Conservation (phyloP, 2,888 invertebrate species). For the Clistopyga incitator region DNA sequence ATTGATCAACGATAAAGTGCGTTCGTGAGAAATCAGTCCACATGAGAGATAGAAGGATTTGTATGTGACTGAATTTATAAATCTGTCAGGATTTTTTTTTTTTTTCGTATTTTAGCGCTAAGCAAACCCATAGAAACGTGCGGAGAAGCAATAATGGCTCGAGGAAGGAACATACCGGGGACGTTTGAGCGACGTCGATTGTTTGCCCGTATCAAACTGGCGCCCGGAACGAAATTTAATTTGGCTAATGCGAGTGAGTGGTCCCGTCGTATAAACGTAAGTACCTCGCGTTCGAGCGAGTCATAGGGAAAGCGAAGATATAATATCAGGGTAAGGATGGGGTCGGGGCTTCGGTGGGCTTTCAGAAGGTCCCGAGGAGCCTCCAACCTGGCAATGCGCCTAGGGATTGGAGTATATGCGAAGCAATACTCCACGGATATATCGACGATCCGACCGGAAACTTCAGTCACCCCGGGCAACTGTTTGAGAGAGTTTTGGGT, state of each 20-base stretch:
- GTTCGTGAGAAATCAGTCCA: no score
- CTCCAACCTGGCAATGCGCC: constrained; percentile 7
- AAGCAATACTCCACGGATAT: constrained; percentile 27
- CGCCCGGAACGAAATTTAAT: constrained; percentile 46
- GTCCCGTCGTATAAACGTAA: constrained; percentile 7
- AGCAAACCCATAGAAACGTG: neutral
- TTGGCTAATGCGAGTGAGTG: constrained; percentile 50
- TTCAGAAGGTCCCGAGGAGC: constrained; percentile 1
- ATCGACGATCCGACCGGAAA: constrained; percentile 33
- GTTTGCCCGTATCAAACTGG: constrained; percentile 46
- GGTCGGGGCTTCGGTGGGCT: neutral
- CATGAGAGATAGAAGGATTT: no score
- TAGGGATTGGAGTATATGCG: neutral
- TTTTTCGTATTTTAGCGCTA: neutral
- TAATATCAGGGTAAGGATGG: neutral
- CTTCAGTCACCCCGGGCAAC: neutral
- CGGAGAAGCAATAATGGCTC: neutral
- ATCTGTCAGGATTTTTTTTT: no score
- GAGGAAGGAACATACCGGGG: constrained; percentile 2
- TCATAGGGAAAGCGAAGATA: constrained; percentile 15
- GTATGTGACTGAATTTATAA: no score
- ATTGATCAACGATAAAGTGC: no score
- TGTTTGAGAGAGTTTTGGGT: constrained; percentile 15
- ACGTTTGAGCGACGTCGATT: constrained; percentile 36
- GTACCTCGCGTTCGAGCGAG: constrained; percentile 2